Percentiles rank a stretch among this genome's conserved stretches.
Evolutionary conservation across 1,140 invertebrate genomes (phyloP).

Genomic region (Ephestia elutella): DNA sequence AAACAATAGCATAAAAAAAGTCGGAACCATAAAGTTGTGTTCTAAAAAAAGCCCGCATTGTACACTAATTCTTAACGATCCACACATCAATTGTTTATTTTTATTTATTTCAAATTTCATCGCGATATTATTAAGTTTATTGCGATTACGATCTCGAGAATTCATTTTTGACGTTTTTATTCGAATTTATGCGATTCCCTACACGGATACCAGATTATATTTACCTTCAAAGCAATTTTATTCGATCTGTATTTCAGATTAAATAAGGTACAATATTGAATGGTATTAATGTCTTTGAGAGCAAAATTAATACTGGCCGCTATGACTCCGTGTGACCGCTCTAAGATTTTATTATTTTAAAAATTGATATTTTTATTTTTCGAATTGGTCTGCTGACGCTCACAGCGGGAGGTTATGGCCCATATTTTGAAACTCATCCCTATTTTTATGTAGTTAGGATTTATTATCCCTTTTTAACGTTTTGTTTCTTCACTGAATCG

Average conservation of each 20-base stretch:
- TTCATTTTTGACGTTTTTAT: slow-evolving; percentile 73
- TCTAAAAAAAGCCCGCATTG: slow-evolving; percentile 31
- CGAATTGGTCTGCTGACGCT: slow-evolving; percentile 59
- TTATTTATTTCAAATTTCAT: slow-evolving; percentile 67
- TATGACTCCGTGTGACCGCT: slow-evolving; percentile 57
- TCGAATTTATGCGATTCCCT: slow-evolving; percentile 63
- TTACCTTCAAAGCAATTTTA: background rate
- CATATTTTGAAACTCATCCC: slow-evolving; percentile 25
- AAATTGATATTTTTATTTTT: slow-evolving; percentile 70
- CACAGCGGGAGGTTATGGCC: slow-evolving; percentile 50
- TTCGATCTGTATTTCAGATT: background rate
- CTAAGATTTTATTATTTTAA: slow-evolving; percentile 72
- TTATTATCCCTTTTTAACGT: slow-evolving; percentile 17
- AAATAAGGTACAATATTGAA: slow-evolving; percentile 9
- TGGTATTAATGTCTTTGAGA: background rate
- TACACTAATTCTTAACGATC: slow-evolving; percentile 56
- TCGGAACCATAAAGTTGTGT: slow-evolving; percentile 21
- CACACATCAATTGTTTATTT: slow-evolving; percentile 51
- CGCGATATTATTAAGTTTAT: slow-evolving; percentile 68
- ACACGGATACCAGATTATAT: slow-evolving; percentile 22
- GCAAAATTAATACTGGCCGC: slow-evolving; percentile 21
- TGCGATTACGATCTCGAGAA: slow-evolving; percentile 69
- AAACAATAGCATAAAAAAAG: slow-evolving; percentile 13
- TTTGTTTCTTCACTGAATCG: slow-evolving; percentile 30
- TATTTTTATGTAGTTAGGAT: slow-evolving; percentile 22